phyloP scores from a whole-genome alignment of 2,113 vertebrate species.

The Xenopus borealis region DNA sequence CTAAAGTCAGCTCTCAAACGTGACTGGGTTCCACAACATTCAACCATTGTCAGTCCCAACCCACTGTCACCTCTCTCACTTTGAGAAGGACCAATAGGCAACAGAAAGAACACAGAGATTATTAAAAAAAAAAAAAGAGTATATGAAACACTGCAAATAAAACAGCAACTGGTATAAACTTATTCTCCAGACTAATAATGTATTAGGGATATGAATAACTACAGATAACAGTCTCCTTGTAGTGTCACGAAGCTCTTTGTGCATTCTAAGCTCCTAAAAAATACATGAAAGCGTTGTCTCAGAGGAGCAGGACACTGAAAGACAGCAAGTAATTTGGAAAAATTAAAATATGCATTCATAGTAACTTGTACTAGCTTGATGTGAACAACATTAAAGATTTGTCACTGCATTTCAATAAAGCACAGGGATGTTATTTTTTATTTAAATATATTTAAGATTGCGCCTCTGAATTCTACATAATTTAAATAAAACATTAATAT shows the following conservation, averaged over 20 bases:
- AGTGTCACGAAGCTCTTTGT: constrained; percentile 41
- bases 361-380: constrained; percentile 58
- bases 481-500: constrained; percentile 66
- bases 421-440: constrained; percentile 46
- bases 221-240: constrained; percentile 40
- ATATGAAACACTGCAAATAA: constrained; percentile 29
- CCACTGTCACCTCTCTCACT: no score
- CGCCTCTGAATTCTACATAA: constrained; percentile 62
- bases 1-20: neutral
- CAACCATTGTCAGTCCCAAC: no score
- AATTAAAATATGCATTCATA: constrained; percentile 54
- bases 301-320: constrained; percentile 55
- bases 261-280: constrained; percentile 58
- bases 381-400: constrained; percentile 61
- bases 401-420: constrained; percentile 57
- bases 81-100: no score
- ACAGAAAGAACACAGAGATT: no score
- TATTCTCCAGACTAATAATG: constrained; percentile 41
- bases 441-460: constrained; percentile 37
- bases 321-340: constrained; percentile 56
- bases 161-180: constrained; percentile 35
- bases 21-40: no score
- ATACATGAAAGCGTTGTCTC: constrained; percentile 54
- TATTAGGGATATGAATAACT: constrained; percentile 37
- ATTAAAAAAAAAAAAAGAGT: constrained; percentile 3